Percentiles rank a stretch among this genome's conserved stretches.
Evolutionary conservation across 2,113 vertebrate genomes (phyloP).

Genomic region (Polyodon spathula): DNA sequence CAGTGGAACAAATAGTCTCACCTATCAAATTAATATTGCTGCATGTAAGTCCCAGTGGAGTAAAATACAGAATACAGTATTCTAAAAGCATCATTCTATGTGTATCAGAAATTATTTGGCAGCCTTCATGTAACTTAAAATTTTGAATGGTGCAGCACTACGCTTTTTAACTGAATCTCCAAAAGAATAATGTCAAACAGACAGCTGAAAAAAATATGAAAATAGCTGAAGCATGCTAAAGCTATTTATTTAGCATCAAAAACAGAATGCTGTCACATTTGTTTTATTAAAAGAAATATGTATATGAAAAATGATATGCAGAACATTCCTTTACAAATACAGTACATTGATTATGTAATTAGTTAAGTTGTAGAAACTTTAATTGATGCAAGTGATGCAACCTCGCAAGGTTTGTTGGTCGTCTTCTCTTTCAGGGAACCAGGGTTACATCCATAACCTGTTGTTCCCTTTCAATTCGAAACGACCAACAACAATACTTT

Average conservation of each 20-base stretch:
- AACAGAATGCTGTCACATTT: slow-evolving; percentile 24
- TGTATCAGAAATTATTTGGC: slow-evolving; percentile 34
- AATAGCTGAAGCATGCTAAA: slow-evolving; percentile 34
- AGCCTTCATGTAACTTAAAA: slow-evolving; percentile 34
- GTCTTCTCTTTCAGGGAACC: no score
- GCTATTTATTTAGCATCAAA: slow-evolving; percentile 19
- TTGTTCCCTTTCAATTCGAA: no score
- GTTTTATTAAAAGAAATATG: neutral
- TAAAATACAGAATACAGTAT: slow-evolving; percentile 31
- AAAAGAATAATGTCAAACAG: slow-evolving; percentile 41
- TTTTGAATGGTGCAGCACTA: slow-evolving; percentile 20
- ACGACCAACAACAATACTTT: no score
- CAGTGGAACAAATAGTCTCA: neutral
- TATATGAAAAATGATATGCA: no score
- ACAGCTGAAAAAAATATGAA: slow-evolving; percentile 49
- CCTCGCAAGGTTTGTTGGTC: no score
- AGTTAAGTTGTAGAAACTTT: no score
- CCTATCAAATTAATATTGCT: no score
- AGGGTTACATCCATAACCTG: no score
- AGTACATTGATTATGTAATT: no score
- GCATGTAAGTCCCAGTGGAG: no score
- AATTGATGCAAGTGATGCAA: no score
- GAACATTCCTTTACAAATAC: no score
- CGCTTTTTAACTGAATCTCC: slow-evolving; percentile 25
- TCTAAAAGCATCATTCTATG: slow-evolving; percentile 50